A percentile compares a stretch with the other conserved stretches of the same genome.
These are phyloP conservation scores for Bellardia pandia DNA, from an alignment of 2,888 invertebrate genomes.

Conservation along the genomic window DNA sequence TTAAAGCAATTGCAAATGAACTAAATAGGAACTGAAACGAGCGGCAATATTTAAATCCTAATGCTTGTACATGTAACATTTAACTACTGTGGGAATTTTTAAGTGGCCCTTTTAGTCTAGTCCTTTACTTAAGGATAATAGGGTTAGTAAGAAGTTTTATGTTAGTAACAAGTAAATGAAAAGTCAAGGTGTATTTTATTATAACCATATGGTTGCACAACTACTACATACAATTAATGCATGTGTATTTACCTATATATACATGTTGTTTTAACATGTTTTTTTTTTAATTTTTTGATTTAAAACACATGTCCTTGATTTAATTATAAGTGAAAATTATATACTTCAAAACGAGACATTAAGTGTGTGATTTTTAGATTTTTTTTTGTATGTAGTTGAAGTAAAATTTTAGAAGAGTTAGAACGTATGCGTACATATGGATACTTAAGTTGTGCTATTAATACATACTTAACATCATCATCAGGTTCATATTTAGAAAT, in stretches of 20 bases:
- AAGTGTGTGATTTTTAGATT: slow-evolving; percentile 27
- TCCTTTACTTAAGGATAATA: slow-evolving; percentile 41
- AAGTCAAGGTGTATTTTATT: slow-evolving; percentile 65
- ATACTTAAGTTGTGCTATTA: background rate
- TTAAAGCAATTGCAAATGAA: slow-evolving; percentile 46
- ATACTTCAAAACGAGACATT: slow-evolving; percentile 16
- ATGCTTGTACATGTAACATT: slow-evolving; percentile 27
- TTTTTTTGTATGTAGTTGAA: background rate
- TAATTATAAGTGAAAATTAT: slow-evolving; percentile 33
- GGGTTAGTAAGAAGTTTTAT: slow-evolving; percentile 23
- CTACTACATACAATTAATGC: background rate
- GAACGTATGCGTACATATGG: background rate
- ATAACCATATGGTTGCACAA: slow-evolving; percentile 45
- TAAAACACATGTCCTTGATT: slow-evolving; percentile 69
- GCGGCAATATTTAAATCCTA: background rate
- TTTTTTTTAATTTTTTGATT: slow-evolving; percentile 44
- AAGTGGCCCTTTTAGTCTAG: slow-evolving; percentile 59
- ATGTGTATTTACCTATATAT: background rate
- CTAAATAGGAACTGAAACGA: slow-evolving; percentile 5
- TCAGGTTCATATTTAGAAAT: background rate
- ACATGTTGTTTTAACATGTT: slow-evolving; percentile 7
- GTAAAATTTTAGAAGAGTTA: background rate
- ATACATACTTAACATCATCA: too few species aligned
- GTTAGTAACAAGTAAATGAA: slow-evolving; percentile 36
- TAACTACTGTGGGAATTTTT: slow-evolving; percentile 70